Percentiles rank a stretch among this genome's conserved stretches.
These are phyloP conservation scores for Sphenodon punctatus DNA, from an alignment of 2,797 vertebrate species.

Conservation along the genomic window DNA sequence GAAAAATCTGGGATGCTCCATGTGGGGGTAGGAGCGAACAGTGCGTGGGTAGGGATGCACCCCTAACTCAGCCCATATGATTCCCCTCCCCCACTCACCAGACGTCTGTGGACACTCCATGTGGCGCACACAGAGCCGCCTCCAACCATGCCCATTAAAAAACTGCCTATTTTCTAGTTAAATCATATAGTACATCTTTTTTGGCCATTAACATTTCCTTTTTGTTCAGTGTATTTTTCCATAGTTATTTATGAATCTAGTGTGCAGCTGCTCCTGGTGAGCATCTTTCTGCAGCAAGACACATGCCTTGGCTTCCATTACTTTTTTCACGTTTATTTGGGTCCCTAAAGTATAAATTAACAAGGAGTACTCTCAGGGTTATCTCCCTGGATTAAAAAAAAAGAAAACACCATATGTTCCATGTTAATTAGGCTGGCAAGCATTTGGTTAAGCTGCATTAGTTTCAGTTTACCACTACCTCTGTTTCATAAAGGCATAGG, in stretches of 20 bases:
- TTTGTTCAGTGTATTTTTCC: not conserved
- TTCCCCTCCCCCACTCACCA: no score
- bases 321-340: constrained; percentile 1
- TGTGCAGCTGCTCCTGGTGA: not conserved
- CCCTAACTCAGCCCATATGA: no score
- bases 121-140: no score
- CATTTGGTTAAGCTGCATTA: not conserved
- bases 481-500: not conserved
- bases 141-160: no score
- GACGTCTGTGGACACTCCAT: no score
- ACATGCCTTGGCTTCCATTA: not conserved
- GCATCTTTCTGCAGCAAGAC: not conserved
- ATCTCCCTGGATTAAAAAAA: constrained; percentile 17
- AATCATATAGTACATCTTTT: no score
- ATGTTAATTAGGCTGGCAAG: constrained; percentile 50
- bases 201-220: not conserved
- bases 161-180: no score
- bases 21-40: no score
- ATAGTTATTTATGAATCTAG: not conserved
- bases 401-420: constrained; percentile 3
- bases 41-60: no score
- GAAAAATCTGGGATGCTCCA: no score
- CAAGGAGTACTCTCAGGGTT: constrained; percentile 37
- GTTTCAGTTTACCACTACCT: not conserved
- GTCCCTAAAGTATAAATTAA: constrained; percentile 33